Evolutionary conservation across 1,140 invertebrate genomes (phyloP).

Genomic region (Drosophila leontia): DNA sequence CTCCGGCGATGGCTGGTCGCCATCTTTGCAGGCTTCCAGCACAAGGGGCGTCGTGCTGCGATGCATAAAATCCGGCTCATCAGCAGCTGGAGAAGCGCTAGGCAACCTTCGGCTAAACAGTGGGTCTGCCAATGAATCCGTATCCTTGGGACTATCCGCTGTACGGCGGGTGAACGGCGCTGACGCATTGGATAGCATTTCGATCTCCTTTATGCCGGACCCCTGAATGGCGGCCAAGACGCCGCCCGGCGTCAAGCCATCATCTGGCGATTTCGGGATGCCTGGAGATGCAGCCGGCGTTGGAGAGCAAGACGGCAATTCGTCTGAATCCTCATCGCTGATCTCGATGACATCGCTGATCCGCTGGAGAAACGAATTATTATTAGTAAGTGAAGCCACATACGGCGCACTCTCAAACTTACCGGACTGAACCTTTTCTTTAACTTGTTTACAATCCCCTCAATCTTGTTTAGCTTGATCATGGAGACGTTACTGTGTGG

Average conservation of each 20-base stretch:
- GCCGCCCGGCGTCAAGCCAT: not conserved
- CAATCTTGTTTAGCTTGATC: conserved; percentile 36
- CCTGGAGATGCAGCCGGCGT: not conserved
- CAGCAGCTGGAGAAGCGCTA: no score
- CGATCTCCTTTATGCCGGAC: not conserved
- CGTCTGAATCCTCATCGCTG: not conserved
- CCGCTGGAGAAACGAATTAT: not conserved
- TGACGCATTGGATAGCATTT: not conserved
- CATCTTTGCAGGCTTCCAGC: not conserved
- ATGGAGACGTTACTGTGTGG: conserved; percentile 7
- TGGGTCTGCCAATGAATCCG: not conserved
- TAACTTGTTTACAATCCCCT: conserved; percentile 41
- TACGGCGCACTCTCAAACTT: conserved; percentile 4
- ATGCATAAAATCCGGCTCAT: conserved; percentile 3
- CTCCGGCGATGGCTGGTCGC: not conserved
- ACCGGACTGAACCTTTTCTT: conserved; percentile 48
- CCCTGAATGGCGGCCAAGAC: conserved; percentile 7
- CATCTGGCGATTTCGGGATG: not conserved
- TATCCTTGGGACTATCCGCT: not conserved
- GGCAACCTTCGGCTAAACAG: not conserved
- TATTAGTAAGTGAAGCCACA: not conserved
- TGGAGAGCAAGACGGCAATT: not conserved
- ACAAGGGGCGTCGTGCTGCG: not conserved
- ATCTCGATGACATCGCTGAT: conserved; percentile 5
- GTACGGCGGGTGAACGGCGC: not conserved